Conservation (phyloP, 2,797 vertebrate genomes). For the Geotrypetes seraphini region DNA sequence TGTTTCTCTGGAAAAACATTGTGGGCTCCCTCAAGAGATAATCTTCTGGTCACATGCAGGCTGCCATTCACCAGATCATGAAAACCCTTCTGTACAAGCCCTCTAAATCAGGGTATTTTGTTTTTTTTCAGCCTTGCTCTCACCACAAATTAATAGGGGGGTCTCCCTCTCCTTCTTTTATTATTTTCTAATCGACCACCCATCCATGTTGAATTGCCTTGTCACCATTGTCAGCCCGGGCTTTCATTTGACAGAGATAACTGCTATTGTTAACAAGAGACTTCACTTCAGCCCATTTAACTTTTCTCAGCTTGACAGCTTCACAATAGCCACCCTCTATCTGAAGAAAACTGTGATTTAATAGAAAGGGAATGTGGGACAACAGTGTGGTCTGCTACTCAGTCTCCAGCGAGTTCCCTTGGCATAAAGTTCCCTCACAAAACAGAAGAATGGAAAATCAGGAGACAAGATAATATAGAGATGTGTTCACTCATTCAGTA, state of each 20-base stretch:
- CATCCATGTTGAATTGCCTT: conserved; percentile 53
- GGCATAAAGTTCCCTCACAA: conserved; percentile 28
- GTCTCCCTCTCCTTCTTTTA: conserved; percentile 36
- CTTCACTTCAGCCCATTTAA: conserved; percentile 52
- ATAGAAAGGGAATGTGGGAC: conserved; percentile 50
- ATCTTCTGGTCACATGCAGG: conserved; percentile 20
- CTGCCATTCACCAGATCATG: conserved; percentile 23
- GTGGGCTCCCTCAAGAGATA: conserved; percentile 18
- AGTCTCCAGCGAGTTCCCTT: conserved; percentile 38
- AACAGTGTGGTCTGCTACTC: conserved; percentile 40
- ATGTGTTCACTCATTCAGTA: conserved; percentile 15
- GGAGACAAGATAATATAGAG: conserved; percentile 18
- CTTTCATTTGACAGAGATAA: conserved; percentile 53
- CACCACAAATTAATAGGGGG: conserved; percentile 23
- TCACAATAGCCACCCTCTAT: conserved; percentile 53
- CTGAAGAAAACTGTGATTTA: conserved; percentile 56
- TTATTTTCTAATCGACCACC: conserved; percentile 54
- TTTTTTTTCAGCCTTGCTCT: conserved; percentile 19
- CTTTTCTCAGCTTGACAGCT: conserved; percentile 54
- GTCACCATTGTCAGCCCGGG: conserved; percentile 40
- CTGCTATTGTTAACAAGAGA: conserved; percentile 49
- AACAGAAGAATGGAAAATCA: conserved; percentile 26
- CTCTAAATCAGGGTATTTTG: conserved; percentile 10
- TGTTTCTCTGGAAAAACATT: no score
- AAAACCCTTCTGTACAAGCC: no score